Percentiles rank a stretch among this genome's conserved stretches.
Conservation (phyloP, 2,888 invertebrate species). For the Hydrotaea diabolus region DNA sequence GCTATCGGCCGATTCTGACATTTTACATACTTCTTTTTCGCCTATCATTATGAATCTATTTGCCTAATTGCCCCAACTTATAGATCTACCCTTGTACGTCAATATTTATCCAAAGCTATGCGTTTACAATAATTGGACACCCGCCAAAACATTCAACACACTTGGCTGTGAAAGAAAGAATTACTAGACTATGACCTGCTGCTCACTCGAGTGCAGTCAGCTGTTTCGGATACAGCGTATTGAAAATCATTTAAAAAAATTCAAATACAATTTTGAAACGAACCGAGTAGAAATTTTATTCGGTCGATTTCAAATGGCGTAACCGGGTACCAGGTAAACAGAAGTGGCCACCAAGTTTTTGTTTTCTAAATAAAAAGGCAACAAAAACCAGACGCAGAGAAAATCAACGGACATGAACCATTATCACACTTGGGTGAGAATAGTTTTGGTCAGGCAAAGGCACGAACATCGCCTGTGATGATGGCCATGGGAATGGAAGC, state of each 20-base stretch:
- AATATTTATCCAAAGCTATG: constrained; percentile 8
- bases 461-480: constrained; percentile 2
- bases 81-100: no score
- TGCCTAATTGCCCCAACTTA: no score
- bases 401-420: not conserved
- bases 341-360: not conserved
- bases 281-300: not conserved
- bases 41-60: no score
- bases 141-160: not conserved
- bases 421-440: constrained; percentile 7
- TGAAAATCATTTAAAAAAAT: not conserved
- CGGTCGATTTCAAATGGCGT: constrained; percentile 31
- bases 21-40: no score
- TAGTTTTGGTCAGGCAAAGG: no score
- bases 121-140: not conserved
- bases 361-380: not conserved
- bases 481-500: constrained; percentile 34
- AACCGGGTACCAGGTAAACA: constrained; percentile 47
- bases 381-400: no score
- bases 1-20: no score
- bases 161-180: not conserved
- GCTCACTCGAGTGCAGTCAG: not conserved
- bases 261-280: not conserved
- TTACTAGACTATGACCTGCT: constrained; percentile 24
- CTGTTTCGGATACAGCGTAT: not conserved